Evolutionary conservation across 2,888 invertebrate genomes (phyloP).

Genomic region (Limnephilus rhombicus): DNA sequence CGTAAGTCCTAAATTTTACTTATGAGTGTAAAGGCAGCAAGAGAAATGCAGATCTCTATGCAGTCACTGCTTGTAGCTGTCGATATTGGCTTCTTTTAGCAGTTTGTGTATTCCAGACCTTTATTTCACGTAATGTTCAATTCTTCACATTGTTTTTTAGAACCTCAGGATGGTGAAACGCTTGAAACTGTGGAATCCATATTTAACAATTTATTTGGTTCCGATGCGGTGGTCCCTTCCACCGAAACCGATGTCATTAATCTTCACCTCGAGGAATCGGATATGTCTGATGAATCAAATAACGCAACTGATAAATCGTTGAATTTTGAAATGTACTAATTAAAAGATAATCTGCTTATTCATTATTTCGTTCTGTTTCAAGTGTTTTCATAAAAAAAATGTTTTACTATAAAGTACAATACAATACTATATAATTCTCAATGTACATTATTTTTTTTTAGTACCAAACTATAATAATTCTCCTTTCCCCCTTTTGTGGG

Average conservation of each 20-base stretch:
- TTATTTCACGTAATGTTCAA: neutral
- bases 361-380: neutral
- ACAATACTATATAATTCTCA: neutral
- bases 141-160: neutral
- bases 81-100: too few species aligned
- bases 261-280: conserved; percentile 31
- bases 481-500: neutral
- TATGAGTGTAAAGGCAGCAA: too few species aligned
- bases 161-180: neutral
- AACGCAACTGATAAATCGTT: neutral
- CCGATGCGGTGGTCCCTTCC: conserved; percentile 53
- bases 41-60: too few species aligned
- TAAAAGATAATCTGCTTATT: neutral
- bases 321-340: conserved; percentile 42
- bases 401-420: neutral
- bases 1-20: too few species aligned
- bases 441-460: neutral
- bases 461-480: neutral
- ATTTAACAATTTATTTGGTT: neutral
- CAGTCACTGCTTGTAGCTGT: too few species aligned
- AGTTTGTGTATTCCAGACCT: neutral
- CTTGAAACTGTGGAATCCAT: neutral
- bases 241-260: conserved; percentile 38
- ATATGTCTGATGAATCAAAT: conserved; percentile 8
- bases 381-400: neutral